Conservation (phyloP, 1,140 invertebrate genomes). For the Whitmania pigra region DNA sequence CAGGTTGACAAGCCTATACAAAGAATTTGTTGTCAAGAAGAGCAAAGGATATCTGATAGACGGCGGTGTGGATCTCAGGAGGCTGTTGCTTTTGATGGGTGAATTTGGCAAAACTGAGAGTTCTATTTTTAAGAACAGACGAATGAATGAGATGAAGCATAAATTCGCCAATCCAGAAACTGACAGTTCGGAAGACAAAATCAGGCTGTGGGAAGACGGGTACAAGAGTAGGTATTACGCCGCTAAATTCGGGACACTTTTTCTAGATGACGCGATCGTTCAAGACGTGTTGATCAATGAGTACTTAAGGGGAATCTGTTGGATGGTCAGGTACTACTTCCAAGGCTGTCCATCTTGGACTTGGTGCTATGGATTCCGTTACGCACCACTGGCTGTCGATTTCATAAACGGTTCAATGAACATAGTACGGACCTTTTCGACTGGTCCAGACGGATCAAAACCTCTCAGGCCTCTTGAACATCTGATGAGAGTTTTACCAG, state of each 20-base stretch:
- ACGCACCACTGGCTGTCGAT: too few species aligned
- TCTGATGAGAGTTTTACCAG: slow-evolving; percentile 97
- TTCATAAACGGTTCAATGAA: too few species aligned
- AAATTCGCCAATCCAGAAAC: slow-evolving; percentile 43
- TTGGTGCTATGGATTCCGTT: slow-evolving; percentile 99
- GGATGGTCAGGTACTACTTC: slow-evolving; percentile 80
- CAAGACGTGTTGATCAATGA: slow-evolving; percentile 55
- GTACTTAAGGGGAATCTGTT: slow-evolving; percentile 48
- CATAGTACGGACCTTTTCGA: slow-evolving; percentile 65
- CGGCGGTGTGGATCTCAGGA: slow-evolving; percentile 77
- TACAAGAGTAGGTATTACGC: slow-evolving; percentile 96
- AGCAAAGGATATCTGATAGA: slow-evolving; percentile 87
- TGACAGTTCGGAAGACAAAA: slow-evolving; percentile 81
- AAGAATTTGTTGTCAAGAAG: slow-evolving; percentile 79
- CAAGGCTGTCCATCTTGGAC: slow-evolving; percentile 98
- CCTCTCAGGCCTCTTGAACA: slow-evolving; percentile 94
- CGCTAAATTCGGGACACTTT: slow-evolving; percentile 77
- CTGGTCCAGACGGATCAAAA: slow-evolving; percentile 73
- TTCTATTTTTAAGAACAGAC: slow-evolving; percentile 82
- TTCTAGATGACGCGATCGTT: slow-evolving; percentile 31
- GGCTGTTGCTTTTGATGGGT: slow-evolving; percentile 81
- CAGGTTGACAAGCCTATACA: slow-evolving; percentile 80
- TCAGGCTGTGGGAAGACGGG: slow-evolving; percentile 88
- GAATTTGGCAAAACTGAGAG: slow-evolving; percentile 88
- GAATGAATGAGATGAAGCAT: slow-evolving; percentile 59